Evolutionary conservation across 2,888 invertebrate genomes (phyloP).

Genomic region (Physocephala rufipes): DNA sequence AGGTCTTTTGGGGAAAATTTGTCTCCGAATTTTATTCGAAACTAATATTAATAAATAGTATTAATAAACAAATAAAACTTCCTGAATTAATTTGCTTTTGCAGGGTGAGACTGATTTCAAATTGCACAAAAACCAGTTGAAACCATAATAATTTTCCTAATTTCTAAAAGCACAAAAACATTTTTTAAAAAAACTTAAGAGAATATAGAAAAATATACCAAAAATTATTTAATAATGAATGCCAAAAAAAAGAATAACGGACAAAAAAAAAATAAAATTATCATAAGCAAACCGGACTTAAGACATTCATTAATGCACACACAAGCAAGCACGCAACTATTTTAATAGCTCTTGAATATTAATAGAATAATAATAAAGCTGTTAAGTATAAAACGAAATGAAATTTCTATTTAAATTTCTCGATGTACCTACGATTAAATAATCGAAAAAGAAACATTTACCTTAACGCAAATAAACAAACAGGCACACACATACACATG

Average conservation of each 20-base stretch:
- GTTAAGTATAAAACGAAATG: slow-evolving; percentile 35
- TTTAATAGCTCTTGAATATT: slow-evolving; percentile 25
- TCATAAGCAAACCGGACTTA: slow-evolving; percentile 35
- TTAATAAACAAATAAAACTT: too few species aligned
- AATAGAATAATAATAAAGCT: slow-evolving; percentile 33
- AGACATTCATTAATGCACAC: neutral
- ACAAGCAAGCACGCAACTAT: too few species aligned
- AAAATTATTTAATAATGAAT: slow-evolving; percentile 29
- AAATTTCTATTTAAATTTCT: slow-evolving; percentile 51
- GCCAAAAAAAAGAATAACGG: slow-evolving; percentile 15
- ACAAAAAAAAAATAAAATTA: slow-evolving; percentile 36
- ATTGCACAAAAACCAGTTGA: too few species aligned
- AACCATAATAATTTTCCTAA: too few species aligned
- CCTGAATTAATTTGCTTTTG: too few species aligned
- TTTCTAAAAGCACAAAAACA: too few species aligned
- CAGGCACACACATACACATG: neutral
- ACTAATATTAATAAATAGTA: too few species aligned
- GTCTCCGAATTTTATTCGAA: too few species aligned
- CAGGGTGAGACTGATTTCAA: too few species aligned
- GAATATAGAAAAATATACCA: too few species aligned
- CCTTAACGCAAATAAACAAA: slow-evolving; percentile 34
- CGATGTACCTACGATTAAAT: slow-evolving; percentile 49
- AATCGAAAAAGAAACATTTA: slow-evolving; percentile 39
- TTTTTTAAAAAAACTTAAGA: slow-evolving; percentile 34
- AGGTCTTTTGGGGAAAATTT: too few species aligned